Percentiles rank a stretch among this genome's conserved stretches.
These are phyloP conservation scores for Macrobrachium nipponense DNA, from an alignment of 1,140 invertebrate genomes.

Conservation along the genomic window DNA sequence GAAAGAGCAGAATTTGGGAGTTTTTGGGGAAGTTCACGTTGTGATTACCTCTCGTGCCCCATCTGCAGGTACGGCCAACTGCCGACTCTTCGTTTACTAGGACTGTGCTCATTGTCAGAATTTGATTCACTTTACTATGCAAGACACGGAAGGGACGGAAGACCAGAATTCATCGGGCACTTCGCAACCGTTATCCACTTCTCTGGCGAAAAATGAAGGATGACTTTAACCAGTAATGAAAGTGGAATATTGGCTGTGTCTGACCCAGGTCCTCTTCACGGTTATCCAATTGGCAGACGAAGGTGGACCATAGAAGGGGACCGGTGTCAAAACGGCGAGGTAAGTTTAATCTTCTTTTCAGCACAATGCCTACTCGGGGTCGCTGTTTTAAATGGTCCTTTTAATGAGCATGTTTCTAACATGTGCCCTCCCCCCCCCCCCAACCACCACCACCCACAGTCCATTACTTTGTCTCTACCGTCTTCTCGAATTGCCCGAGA, in stretches of 20 bases:
- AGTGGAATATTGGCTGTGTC: no score
- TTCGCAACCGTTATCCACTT: no score
- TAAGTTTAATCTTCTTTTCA: background rate
- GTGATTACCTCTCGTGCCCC: conserved; percentile 8
- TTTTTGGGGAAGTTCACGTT: background rate
- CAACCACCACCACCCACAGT: no score
- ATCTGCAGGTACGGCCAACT: conserved; percentile 15
- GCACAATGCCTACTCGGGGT: no score
- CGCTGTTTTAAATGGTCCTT: no score
- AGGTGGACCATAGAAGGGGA: conserved; percentile 33
- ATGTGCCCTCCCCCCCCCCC: no score
- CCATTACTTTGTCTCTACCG: no score
- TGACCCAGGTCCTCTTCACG: background rate
- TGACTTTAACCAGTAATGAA: no score
- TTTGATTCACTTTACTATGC: conserved; percentile 2
- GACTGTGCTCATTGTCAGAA: conserved; percentile 12
- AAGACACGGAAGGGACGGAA: background rate
- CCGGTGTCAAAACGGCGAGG: conserved; percentile 10
- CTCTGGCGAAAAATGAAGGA: no score
- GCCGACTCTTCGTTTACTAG: conserved; percentile 1
- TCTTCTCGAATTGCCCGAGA: no score
- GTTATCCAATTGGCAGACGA: conserved; percentile 25
- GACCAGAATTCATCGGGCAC: conserved; percentile 21
- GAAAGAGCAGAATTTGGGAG: background rate
- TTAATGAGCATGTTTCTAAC: no score